A percentile compares a stretch with the other conserved stretches of the same genome.
phyloP scores from a whole-genome alignment of 92 coral and sea anemone species.

The Epizoanthus stellaris region DNA sequence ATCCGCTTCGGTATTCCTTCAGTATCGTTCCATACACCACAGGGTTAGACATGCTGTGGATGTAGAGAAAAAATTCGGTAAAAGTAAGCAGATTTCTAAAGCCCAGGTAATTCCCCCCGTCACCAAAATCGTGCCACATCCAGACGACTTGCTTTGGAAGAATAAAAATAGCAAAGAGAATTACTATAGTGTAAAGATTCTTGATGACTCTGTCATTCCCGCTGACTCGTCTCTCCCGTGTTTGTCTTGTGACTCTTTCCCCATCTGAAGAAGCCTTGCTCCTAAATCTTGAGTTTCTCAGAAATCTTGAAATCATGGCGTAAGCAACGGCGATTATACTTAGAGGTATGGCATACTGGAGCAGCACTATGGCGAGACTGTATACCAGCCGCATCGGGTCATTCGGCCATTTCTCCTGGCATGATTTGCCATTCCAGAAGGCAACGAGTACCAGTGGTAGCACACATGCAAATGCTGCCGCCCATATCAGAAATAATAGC shows the following conservation, averaged over 20 bases:
- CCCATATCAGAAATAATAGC: constrained; percentile 59
- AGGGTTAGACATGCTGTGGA: constrained; percentile 84
- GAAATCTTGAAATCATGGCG: constrained; percentile 57
- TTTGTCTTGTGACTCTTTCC: neutral
- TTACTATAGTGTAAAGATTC: constrained; percentile 69
- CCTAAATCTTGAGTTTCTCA: constrained; percentile 47
- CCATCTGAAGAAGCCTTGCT: neutral
- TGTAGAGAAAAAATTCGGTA: constrained; percentile 73
- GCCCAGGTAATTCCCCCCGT: constrained; percentile 51
- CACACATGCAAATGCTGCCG: constrained; percentile 67
- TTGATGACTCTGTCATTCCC: constrained; percentile 74
- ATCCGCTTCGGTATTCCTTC: constrained; percentile 73
- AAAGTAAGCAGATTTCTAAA: constrained; percentile 62
- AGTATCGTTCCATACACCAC: constrained; percentile 80
- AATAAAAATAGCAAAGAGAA: constrained; percentile 73
- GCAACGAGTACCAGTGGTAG: constrained; percentile 75
- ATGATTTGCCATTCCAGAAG: constrained; percentile 52
- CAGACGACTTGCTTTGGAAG: constrained; percentile 81
- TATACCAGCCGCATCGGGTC: constrained; percentile 65
- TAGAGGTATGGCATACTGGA: constrained; percentile 76
- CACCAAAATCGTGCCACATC: constrained; percentile 87
- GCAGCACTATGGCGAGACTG: constrained; percentile 57
- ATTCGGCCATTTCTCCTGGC: constrained; percentile 76
- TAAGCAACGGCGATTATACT: constrained; percentile 74
- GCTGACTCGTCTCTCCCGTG: constrained; percentile 33